Conservation (phyloP, 2,113 vertebrate species). For the Oreamnos americanus region DNA sequence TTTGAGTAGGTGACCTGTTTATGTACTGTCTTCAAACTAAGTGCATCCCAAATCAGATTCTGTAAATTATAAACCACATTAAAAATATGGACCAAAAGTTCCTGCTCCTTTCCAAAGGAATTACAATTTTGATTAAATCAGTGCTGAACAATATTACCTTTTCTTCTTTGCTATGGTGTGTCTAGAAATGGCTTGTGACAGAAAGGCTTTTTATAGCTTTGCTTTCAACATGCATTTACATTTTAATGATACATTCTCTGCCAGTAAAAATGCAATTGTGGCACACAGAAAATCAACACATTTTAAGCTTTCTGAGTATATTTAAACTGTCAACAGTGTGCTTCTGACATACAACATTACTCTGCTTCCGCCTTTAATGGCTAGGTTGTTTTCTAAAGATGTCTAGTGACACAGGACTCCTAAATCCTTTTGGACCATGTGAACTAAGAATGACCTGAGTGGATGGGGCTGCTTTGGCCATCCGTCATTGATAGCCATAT, state of each 20-base stretch:
- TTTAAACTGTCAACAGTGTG: conserved; percentile 70
- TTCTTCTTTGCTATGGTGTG: conserved; percentile 61
- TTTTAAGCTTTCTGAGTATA: conserved; percentile 65
- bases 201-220: conserved; percentile 67
- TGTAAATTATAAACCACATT: conserved; percentile 57
- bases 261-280: conserved; percentile 70
- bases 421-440: conserved; percentile 66
- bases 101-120: conserved; percentile 30
- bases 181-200: conserved; percentile 52
- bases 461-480: conserved; percentile 67
- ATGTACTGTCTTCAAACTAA: conserved; percentile 20
- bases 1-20: neutral
- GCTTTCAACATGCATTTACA: conserved; percentile 67
- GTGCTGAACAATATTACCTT: conserved; percentile 46
- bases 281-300: conserved; percentile 72
- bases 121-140: conserved; percentile 54
- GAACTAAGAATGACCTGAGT: conserved; percentile 81
- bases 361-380: conserved; percentile 69
- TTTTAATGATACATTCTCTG: conserved; percentile 60
- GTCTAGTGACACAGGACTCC: conserved; percentile 70
- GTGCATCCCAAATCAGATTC: conserved; percentile 59
- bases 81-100: conserved; percentile 66
- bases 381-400: conserved; percentile 69
- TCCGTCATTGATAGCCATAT: conserved; percentile 78
- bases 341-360: conserved; percentile 61